Evolutionary conservation across 2,888 invertebrate genomes (phyloP).

Genomic region (Mantis religiosa): DNA sequence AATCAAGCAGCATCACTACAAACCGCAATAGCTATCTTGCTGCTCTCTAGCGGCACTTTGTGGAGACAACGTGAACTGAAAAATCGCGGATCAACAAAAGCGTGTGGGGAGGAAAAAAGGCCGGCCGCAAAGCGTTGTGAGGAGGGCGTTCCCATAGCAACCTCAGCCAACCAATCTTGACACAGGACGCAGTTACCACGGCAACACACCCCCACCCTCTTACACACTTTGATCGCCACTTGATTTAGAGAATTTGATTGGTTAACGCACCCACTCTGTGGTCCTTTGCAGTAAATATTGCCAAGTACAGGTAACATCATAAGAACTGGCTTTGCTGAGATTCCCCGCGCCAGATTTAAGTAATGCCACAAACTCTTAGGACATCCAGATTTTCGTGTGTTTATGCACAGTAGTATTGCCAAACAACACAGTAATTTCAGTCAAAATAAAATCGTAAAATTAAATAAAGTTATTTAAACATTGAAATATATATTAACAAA

Average conservation of each 20-base stretch:
- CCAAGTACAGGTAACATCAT: neutral
- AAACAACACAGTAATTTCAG: too few species aligned
- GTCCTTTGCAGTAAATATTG: neutral
- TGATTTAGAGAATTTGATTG: slow-evolving; percentile 22
- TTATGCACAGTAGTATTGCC: too few species aligned
- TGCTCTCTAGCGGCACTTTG: neutral
- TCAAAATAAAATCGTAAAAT: too few species aligned
- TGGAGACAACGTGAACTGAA: neutral
- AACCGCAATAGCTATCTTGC: neutral
- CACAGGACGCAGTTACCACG: neutral
- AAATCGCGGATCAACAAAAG: neutral
- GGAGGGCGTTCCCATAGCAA: slow-evolving; percentile 40
- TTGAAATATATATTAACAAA: too few species aligned
- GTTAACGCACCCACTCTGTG: neutral
- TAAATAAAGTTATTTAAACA: too few species aligned
- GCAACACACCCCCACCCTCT: slow-evolving; percentile 10
- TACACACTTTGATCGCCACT: slow-evolving; percentile 4
- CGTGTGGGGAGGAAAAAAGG: neutral
- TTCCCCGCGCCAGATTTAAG: too few species aligned
- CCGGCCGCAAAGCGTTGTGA: slow-evolving; percentile 12
- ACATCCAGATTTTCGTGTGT: too few species aligned
- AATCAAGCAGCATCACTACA: neutral
- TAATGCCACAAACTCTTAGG: too few species aligned
- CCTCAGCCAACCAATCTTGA: slow-evolving; percentile 23
- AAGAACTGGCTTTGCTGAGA: neutral